Base-by-base conservation (phyloP, 1,140 invertebrate genomes). In the Eubasilissa regina region DNA sequence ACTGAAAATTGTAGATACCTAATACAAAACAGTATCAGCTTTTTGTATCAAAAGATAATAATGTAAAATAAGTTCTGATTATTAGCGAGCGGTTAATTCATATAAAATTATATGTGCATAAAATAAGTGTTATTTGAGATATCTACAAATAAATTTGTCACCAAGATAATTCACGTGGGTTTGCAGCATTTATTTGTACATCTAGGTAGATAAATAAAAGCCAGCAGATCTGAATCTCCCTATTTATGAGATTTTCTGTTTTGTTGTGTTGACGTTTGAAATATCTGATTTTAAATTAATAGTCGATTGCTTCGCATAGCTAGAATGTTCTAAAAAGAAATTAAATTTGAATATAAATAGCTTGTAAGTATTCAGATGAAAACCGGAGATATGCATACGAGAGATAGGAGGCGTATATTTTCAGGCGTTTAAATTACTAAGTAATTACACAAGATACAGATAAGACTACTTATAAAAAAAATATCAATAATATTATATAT, bases 91-190 rank as follows among this genome's bases (percentile, higher is more conserved):
- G 6, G 9, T 8, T 11, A 21, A 58, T 15, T 58, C 55, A 15
- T 21, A 58, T 11, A 21, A 19, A 19, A 58, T 58, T 19, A 58
- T 58, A 13, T 8, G 15, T 58, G 55, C 55, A 58, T 58, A 58
- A 58, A 58, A 58, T 58, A 15, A 19, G 55, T 58, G 55, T 58
- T 17, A 58, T 58, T 21, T 12, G 17, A 58, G 17, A 58, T 21
- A 58, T 11, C 55, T 58, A 58, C 55, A 21, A 58, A 58, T 58
- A 58, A 58, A 58, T 58, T 58, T 58, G 55, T 58, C 55, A 58
- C 9, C 9, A 21, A 58, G 55, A 58, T 58, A 58, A 58, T 62
- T 62, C 60, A 62, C 19, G 60, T 62, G 60, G 60, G 60, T 3
- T 43, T 13, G 13, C 1, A 13, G 9, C 60, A 43, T 62, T 62